Conservation (phyloP, 2,888 invertebrate species). For the Epiblema foenella region DNA sequence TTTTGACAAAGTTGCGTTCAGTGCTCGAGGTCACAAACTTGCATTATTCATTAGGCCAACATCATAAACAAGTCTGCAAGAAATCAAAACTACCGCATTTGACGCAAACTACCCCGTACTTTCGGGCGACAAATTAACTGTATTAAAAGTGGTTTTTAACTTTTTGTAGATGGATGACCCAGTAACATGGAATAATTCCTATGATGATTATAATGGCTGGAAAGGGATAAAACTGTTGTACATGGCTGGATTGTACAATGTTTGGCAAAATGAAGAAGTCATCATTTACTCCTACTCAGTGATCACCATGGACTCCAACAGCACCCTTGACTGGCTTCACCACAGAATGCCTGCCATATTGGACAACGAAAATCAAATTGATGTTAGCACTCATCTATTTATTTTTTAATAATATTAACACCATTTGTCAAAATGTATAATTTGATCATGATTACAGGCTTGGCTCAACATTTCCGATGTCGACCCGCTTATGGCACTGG, state of each 20-base stretch:
- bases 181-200: conserved; percentile 80
- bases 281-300: conserved; percentile 90
- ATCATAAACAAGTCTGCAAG: too few species aligned
- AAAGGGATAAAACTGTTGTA: conserved; percentile 86
- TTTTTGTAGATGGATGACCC: conserved; percentile 79
- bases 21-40: too few species aligned
- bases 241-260: conserved; percentile 91
- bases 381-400: conserved; percentile 70
- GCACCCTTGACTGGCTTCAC: conserved; percentile 89
- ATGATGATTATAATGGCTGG: conserved; percentile 84
- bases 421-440: background rate
- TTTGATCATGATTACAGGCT: conserved; percentile 76
- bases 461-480: conserved; percentile 88
- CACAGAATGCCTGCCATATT: conserved; percentile 93
- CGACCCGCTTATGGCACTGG: conserved; percentile 78
- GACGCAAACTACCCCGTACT: too few species aligned
- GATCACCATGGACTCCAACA: conserved; percentile 90
- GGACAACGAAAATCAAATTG: conserved; percentile 86
- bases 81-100: too few species aligned
- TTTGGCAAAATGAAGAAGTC: conserved; percentile 86
- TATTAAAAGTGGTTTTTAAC: conserved; percentile 7
- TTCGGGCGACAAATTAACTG: too few species aligned
- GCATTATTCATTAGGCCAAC: too few species aligned
- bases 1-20: too few species aligned
- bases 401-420: background rate